Evolutionary conservation across 2,113 vertebrate genomes (phyloP).

Genomic region (Globicephala melas): DNA sequence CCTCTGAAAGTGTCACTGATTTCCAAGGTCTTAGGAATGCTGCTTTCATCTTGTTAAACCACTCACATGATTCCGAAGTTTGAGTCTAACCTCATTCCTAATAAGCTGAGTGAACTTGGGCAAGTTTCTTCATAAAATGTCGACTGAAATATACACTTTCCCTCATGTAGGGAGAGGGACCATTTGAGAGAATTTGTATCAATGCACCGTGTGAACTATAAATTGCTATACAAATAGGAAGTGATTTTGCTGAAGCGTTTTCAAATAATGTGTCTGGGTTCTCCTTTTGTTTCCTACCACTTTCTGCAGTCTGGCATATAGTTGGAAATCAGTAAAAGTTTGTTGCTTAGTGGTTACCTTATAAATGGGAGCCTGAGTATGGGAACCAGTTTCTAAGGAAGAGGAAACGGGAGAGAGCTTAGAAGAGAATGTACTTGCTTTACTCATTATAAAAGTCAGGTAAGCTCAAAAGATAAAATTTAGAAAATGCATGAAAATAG

Average conservation of each 20-base stretch:
- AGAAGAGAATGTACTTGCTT: neutral
- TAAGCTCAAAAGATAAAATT: slow-evolving; percentile 34
- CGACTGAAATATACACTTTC: neutral
- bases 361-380: slow-evolving; percentile 31
- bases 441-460: slow-evolving; percentile 7
- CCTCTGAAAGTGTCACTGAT: neutral
- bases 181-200: neutral
- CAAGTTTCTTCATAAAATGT: slow-evolving; percentile 6
- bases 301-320: neutral
- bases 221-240: neutral
- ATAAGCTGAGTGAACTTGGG: neutral
- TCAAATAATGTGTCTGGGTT: neutral
- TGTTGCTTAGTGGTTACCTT: slow-evolving; percentile 15
- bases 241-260: slow-evolving; percentile 28
- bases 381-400: slow-evolving; percentile 21
- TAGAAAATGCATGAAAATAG: neutral
- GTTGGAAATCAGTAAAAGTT: slow-evolving; percentile 17
- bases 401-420: neutral
- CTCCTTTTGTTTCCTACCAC: neutral
- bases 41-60: neutral
- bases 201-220: neutral
- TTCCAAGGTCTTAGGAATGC: neutral
- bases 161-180: neutral
- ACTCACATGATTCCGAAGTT: neutral
- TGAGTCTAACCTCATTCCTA: neutral